A percentile compares a stretch with the other conserved stretches of the same genome.
Evolutionary conservation across 2,888 invertebrate genomes (phyloP).

Genomic region (Protodeltote pygarga): DNA sequence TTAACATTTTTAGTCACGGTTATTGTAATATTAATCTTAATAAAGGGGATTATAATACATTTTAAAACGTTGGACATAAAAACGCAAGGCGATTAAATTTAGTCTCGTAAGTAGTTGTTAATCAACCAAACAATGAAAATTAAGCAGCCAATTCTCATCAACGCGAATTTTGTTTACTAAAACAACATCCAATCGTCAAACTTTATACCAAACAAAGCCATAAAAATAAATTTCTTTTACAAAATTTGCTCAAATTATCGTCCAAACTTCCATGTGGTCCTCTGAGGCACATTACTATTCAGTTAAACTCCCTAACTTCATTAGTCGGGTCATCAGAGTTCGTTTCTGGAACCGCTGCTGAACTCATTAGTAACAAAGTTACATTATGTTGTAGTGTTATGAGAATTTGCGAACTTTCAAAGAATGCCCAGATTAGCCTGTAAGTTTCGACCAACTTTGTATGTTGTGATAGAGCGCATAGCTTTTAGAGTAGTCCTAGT

Average conservation of each 20-base stretch:
- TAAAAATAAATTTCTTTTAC: conserved; percentile 11
- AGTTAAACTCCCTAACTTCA: conserved; percentile 38
- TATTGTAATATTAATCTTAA: no score
- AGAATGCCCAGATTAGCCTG: conserved; percentile 42
- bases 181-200: conserved; percentile 28
- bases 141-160: conserved; percentile 6
- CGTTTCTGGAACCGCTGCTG: conserved; percentile 11
- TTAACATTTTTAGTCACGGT: conserved; percentile 23
- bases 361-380: conserved; percentile 44
- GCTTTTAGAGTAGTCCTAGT: no score
- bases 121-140: no score
- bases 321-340: conserved; percentile 28
- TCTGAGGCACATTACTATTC: conserved; percentile 26
- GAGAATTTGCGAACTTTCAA: conserved; percentile 40
- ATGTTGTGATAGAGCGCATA: no score
- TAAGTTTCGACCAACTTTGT: conserved; percentile 31
- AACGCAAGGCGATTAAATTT: no score
- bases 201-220: conserved; percentile 27
- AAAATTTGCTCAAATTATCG: conserved; percentile 14
- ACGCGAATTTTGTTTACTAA: conserved; percentile 23
- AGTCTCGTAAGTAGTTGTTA: no score
- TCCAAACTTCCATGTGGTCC: conserved; percentile 13
- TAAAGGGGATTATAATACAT: no score
- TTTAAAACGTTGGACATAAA: no score
- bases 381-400: conserved; percentile 38